These are phyloP conservation scores for Fundulus diaphanus DNA, from an alignment of 2,797 vertebrate species.

Conservation along the genomic window DNA sequence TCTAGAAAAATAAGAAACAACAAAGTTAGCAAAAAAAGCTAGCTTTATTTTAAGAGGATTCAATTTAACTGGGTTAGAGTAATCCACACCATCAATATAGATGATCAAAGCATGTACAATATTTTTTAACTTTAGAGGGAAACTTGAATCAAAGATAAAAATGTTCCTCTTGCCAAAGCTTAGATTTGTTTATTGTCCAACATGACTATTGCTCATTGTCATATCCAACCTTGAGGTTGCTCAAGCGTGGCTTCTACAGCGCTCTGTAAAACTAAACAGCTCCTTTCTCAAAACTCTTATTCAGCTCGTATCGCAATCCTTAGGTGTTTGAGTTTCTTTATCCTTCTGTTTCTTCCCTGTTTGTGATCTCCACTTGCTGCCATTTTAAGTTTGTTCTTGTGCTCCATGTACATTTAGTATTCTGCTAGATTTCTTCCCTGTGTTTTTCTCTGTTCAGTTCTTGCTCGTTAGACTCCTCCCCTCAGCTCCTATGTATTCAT, in stretches of 20 bases:
- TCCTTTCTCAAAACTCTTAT: neutral
- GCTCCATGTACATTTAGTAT: no score
- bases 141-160: neutral
- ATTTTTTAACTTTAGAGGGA: neutral
- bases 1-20: neutral
- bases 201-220: neutral
- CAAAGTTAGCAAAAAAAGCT: neutral
- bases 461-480: no score
- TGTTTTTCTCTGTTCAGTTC: no score
- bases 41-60: neutral
- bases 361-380: no score
- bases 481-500: no score
- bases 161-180: neutral
- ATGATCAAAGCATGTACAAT: neutral
- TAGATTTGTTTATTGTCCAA: neutral
- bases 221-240: neutral
- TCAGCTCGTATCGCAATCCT: no score
- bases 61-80: neutral
- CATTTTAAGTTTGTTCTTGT: no score
- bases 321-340: no score
- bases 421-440: no score
- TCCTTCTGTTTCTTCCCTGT: no score
- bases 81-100: neutral
- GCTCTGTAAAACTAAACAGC: constrained; percentile 1
- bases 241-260: neutral